Conservation (phyloP, 2,888 invertebrate species). For the Acheta domesticus region DNA sequence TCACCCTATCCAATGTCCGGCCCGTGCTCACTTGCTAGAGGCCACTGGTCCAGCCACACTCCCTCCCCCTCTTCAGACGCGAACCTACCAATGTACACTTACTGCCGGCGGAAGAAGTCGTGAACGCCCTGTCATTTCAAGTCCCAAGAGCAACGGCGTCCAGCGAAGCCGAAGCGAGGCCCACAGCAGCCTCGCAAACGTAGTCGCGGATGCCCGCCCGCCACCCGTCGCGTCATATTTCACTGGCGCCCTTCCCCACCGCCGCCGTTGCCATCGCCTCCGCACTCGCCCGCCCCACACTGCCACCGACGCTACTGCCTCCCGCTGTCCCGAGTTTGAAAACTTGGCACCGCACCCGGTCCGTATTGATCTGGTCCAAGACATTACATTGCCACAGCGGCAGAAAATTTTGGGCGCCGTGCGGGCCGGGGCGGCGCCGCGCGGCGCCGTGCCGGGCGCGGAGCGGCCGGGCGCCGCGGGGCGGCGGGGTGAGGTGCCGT, state of each 20-base stretch:
- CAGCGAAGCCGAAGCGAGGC: too few relatives aligned
- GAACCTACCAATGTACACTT: too few relatives aligned
- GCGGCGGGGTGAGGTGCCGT: too few relatives aligned
- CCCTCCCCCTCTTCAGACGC: too few relatives aligned
- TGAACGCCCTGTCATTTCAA: too few relatives aligned
- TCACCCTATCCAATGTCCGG: too few relatives aligned
- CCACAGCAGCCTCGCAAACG: background rate
- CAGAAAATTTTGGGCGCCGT: conserved; percentile 6
- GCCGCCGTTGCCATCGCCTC: background rate
- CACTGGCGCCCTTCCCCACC: background rate
- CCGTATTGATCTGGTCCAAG: conserved; percentile 10
- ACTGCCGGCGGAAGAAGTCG: too few relatives aligned
- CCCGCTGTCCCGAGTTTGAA: conserved; percentile 18
- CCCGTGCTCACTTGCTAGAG: too few relatives aligned
- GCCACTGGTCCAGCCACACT: too few relatives aligned
- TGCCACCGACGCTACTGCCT: background rate
- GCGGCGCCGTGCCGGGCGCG: too few relatives aligned
- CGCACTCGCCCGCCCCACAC: background rate
- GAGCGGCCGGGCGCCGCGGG: too few relatives aligned
- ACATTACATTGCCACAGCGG: conserved; percentile 18
- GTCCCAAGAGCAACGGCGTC: too few relatives aligned
- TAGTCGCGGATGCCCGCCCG: background rate
- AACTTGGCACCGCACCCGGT: conserved; percentile 1
- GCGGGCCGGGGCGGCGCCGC: background rate
- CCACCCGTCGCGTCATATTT: conserved; percentile 8